Percentiles rank a stretch among this genome's conserved stretches.
These are phyloP conservation scores for Champsocephalus gunnari DNA, from an alignment of 2,797 vertebrate genomes.

Conservation along the genomic window DNA sequence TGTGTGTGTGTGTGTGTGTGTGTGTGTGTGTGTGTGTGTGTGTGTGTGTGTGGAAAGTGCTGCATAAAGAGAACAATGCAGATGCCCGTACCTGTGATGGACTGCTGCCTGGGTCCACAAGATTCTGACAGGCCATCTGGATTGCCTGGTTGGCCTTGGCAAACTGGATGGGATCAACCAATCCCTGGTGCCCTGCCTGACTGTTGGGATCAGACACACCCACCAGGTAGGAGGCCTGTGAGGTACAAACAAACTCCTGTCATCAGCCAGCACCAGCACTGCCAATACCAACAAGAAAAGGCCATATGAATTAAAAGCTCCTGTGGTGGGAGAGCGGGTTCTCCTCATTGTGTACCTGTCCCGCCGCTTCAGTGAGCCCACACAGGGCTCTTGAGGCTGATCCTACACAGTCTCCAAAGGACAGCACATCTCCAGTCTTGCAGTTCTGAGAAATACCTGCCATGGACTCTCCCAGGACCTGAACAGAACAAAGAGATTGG, in stretches of 20 bases:
- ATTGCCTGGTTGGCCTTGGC: slow-evolving; percentile 98
- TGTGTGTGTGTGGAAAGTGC: no score
- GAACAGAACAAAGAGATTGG: slow-evolving; percentile 19
- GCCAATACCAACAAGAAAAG: neutral
- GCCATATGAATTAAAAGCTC: neutral
- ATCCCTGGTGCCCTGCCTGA: slow-evolving; percentile 96
- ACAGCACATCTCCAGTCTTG: slow-evolving; percentile 92
- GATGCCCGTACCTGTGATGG: slow-evolving; percentile 91
- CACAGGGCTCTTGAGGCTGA: slow-evolving; percentile 96
- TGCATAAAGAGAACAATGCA: neutral
- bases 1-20: no score
- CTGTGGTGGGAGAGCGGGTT: neutral
- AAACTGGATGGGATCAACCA: slow-evolving; percentile 98
- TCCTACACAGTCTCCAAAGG: slow-evolving; percentile 95
- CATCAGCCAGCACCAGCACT: neutral
- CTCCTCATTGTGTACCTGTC: slow-evolving; percentile 86
- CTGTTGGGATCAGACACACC: slow-evolving; percentile 93
- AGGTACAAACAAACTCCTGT: neutral
- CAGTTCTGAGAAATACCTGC: slow-evolving; percentile 99
- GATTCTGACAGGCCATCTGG: slow-evolving; percentile 98
- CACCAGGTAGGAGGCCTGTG: slow-evolving; percentile 76
- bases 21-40: no score
- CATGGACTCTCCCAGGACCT: slow-evolving; percentile 99
- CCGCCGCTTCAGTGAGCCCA: slow-evolving; percentile 96
- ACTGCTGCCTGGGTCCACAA: slow-evolving; percentile 96